These are phyloP conservation scores for Lepus townsendii DNA, from an alignment of 2,797 vertebrate species.

Conservation along the genomic window DNA sequence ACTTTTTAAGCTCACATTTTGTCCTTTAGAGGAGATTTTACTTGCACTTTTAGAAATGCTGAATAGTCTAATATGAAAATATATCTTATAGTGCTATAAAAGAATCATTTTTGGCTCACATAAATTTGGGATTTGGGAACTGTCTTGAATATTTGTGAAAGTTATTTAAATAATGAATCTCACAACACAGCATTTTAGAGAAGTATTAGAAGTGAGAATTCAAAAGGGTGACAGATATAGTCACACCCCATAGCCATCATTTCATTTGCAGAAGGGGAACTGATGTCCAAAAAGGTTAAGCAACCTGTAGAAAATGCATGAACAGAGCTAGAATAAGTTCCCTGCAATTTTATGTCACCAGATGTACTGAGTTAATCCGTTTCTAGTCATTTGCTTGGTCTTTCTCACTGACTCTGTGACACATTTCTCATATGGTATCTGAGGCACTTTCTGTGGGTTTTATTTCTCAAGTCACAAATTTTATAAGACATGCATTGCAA, in stretches of 20 bases:
- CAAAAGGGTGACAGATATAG: neutral
- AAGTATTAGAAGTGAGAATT: neutral
- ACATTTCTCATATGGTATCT: neutral
- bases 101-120: neutral
- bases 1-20: neutral
- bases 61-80: constrained; percentile 27
- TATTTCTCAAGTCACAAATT: neutral
- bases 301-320: neutral
- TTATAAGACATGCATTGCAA: neutral
- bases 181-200: neutral
- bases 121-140: neutral
- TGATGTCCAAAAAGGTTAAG: neutral
- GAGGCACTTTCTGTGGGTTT: neutral
- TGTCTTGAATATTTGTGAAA: neutral
- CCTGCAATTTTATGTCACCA: neutral
- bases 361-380: neutral
- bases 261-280: neutral
- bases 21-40: constrained; percentile 14
- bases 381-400: neutral
- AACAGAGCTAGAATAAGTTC: neutral
- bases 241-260: neutral
- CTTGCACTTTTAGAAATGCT: constrained; percentile 24
- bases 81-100: neutral
- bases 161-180: neutral
- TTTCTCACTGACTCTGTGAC: neutral